A percentile compares a stretch with the other conserved stretches of the same genome.
Conservation (phyloP, 1,140 invertebrate species). For the Manduca sexta region DNA sequence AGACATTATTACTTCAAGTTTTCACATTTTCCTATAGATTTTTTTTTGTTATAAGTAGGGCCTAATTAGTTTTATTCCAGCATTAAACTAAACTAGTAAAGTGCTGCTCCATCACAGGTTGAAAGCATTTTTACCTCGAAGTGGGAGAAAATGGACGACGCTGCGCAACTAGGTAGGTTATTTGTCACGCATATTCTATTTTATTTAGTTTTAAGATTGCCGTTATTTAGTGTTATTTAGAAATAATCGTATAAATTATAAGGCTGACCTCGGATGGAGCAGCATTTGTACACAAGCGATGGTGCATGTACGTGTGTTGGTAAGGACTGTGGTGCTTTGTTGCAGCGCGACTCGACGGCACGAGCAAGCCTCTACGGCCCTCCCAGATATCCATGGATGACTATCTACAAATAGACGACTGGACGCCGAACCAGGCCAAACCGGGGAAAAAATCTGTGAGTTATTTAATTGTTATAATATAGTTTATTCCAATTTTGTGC, state of each 20-base stretch:
- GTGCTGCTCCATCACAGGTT: slow-evolving; percentile 64
- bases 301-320: neutral
- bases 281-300: no score
- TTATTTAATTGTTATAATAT: slow-evolving; percentile 16
- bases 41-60: slow-evolving; percentile 33
- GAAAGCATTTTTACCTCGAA: slow-evolving; percentile 73
- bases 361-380: slow-evolving; percentile 75
- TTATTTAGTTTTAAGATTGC: no score
- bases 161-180: slow-evolving; percentile 76
- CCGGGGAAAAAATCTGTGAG: slow-evolving; percentile 93
- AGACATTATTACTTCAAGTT: no score
- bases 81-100: slow-evolving; percentile 58
- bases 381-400: slow-evolving; percentile 87
- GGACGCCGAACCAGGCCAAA: slow-evolving; percentile 75
- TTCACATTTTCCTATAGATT: neutral
- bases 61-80: slow-evolving; percentile 65
- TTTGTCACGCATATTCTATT: slow-evolving; percentile 4
- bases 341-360: slow-evolving; percentile 92
- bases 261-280: neutral
- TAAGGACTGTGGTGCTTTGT: slow-evolving; percentile 50
- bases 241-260: neutral
- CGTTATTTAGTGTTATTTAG: no score
- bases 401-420: slow-evolving; percentile 91
- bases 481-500: neutral
- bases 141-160: slow-evolving; percentile 79